phyloP scores from a whole-genome alignment of 2,888 invertebrate genomes.

The Mythimna albipuncta region DNA sequence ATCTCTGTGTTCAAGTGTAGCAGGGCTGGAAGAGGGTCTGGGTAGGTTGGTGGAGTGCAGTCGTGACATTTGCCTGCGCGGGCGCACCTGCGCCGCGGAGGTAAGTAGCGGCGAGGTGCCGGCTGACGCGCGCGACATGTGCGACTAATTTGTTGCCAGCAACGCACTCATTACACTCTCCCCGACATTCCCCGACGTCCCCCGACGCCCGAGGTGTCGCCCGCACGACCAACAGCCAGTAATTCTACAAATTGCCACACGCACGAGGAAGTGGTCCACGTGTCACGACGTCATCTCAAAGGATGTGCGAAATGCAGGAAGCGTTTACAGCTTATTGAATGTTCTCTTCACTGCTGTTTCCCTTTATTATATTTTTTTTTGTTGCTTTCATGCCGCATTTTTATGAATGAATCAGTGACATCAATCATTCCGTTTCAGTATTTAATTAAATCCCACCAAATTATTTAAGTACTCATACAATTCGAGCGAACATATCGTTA shows the following conservation, averaged over 20 bases:
- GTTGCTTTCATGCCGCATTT: constrained; percentile 4
- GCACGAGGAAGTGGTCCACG: constrained; percentile 78
- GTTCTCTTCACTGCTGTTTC: constrained; percentile 21
- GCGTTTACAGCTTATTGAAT: constrained; percentile 42
- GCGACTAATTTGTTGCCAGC: constrained; percentile 88
- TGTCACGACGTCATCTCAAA: constrained; percentile 71
- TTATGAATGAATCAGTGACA: constrained; percentile 38
- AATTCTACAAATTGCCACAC: constrained; percentile 87
- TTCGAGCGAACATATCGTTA: constrained; percentile 65
- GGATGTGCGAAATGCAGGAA: constrained; percentile 62
- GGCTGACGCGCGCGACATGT: constrained; percentile 89
- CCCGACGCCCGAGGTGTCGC: constrained; percentile 88
- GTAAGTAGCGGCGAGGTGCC: constrained; percentile 79
- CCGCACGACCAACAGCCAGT: constrained; percentile 78
- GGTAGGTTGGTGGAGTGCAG: constrained; percentile 55
- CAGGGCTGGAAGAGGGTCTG: constrained; percentile 42
- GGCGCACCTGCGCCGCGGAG: constrained; percentile 82
- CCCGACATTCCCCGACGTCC: constrained; percentile 79
- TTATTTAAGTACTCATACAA: constrained; percentile 56
- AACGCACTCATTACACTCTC: constrained; percentile 85
- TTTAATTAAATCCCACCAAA: constrained; percentile 63
- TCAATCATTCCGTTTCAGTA: constrained; percentile 60
- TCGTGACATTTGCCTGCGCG: constrained; percentile 81
- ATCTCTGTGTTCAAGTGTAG: constrained; percentile 26
- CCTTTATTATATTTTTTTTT: constrained; percentile 15